Evolutionary conservation across 2,888 invertebrate species (phyloP), one percentile per base, ranked within the genome.

Genomic region (Cylindroiulus punctatus): DNA sequence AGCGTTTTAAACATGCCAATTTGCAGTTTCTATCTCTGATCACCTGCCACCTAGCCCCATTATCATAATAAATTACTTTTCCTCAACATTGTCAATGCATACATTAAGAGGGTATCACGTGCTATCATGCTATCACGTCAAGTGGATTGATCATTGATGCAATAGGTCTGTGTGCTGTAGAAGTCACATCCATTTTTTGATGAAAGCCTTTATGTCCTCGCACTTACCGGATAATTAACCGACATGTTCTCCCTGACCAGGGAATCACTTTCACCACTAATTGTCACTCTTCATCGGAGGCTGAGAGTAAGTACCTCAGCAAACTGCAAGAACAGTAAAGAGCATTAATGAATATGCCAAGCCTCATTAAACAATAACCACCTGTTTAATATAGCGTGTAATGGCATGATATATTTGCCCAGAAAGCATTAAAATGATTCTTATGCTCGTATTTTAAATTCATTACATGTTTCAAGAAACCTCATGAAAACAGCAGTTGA

Each of bases 201-300:
- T 26, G n/a, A 52, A 52, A 7, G 14, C 5, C n/a, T 14, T 65
- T 26, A 65, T 65, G 26, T 65, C n/a, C 65, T 65, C 65, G 26
- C 65, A 65, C 26, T n/a, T 65, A 12, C 26, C 65, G 10, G 26
- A 7, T 65, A 65, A 65, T 26, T 65, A 65, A 65, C 26, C 65
- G 12, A 26, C 7, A 52, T 52, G 19, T 2, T 19, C 52, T 52
- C 52, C 5, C 52, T 52, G 52, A n/a, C 52, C 52, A 52, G n/a
- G 22, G 65, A 65, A n/a, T 52, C 22, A 65, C 65, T 65, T 65
- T 65, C 65, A 65, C 65, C 26, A 65, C 65, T 22, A 65, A 65
- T 65, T 26, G 65, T 65, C 26, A 65, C 22, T 65, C 22, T 65
- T 26, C n/a, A 26, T 26, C 7, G 12, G 26, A 26, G 44, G 52